Base-by-base conservation (phyloP, 2,888 invertebrate genomes). In the Drosophila infuscata region DNA sequence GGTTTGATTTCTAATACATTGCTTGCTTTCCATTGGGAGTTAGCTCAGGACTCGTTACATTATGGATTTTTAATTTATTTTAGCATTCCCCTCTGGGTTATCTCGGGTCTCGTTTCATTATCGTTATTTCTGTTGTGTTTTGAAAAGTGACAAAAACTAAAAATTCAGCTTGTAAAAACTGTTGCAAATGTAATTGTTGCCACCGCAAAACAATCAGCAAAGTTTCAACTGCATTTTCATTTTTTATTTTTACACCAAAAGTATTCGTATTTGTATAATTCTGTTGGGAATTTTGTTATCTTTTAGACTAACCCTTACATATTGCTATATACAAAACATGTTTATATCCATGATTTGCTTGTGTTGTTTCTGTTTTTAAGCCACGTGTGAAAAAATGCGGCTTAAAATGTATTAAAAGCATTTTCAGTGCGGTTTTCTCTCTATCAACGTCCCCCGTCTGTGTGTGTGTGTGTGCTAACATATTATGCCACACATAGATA, bases 301-400 rank as follows among this genome's bases (percentile, higher is more conserved):
- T 63, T 70, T 60, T 74, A 41, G 74, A 35, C 65, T 57, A 49
- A 76, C n/a, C 67, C 54, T 63, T 25, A 6, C 51, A 52, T 68
- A 62, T 62, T 64, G 11, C 68, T 29, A 54, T 67, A 30, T 53
- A 35, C 33, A 30, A 15, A 20, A 53, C 20, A 35, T 65, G 35
- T 53, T 63, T 63, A 61, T 56, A n/a, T 9, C 20, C 51, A 61
- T 33, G 36, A 63, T 36, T 63, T 38, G 56, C 49, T 43, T 6
- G 30, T 32, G 35, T 52, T 67, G 57, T 12, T 57, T 53, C 43
- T 59, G 63, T 69, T 63, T 81, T 86, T 75, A 79, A 81, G 89
- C 84, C 89, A 87, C 88, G 89, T 87, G 87, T 87, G 84, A 88
- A 83, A 84, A 87, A 87, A 88, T 88, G 83, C 82, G 86, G 86